Evolutionary conservation across 2,888 invertebrate genomes (phyloP).

Genomic region (Bembecia ichneumoniformis): DNA sequence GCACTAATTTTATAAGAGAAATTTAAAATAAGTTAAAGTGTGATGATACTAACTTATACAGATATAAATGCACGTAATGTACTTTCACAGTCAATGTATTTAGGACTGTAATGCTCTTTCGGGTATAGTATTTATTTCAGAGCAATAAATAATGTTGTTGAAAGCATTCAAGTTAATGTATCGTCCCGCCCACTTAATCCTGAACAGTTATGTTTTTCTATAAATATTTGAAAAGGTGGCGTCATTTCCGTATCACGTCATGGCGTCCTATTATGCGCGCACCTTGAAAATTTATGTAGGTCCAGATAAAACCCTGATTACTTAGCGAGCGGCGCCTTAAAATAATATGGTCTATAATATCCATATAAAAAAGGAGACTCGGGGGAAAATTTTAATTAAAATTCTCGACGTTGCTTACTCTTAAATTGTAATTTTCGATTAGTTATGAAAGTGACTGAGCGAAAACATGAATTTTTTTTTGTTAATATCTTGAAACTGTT

Average conservation of each 20-base stretch:
- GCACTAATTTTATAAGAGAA: too few relatives aligned
- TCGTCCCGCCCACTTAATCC: neutral
- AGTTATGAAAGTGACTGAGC: constrained; percentile 11
- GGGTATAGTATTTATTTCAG: too few relatives aligned
- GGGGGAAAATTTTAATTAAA: constrained; percentile 24
- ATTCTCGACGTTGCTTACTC: constrained; percentile 11
- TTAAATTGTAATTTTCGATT: constrained; percentile 18
- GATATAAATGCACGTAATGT: too few relatives aligned
- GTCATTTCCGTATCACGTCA: constrained; percentile 23
- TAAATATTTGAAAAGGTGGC: constrained; percentile 29
- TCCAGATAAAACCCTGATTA: constrained; percentile 22
- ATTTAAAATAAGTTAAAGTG: too few relatives aligned
- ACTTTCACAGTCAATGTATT: too few relatives aligned
- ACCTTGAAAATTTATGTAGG: constrained; percentile 33
- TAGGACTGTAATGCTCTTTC: too few relatives aligned
- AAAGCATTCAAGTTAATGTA: neutral
- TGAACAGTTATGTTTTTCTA: constrained; percentile 11
- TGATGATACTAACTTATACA: too few relatives aligned
- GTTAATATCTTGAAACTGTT: neutral
- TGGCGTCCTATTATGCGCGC: constrained; percentile 11
- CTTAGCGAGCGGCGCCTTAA: constrained; percentile 16
- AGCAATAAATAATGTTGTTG: neutral
- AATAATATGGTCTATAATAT: constrained; percentile 30
- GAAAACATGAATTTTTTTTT: neutral
- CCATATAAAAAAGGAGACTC: constrained; percentile 13